Evolutionary conservation across 2,888 invertebrate genomes (phyloP).

Genomic region (Pollenia labialis): DNA sequence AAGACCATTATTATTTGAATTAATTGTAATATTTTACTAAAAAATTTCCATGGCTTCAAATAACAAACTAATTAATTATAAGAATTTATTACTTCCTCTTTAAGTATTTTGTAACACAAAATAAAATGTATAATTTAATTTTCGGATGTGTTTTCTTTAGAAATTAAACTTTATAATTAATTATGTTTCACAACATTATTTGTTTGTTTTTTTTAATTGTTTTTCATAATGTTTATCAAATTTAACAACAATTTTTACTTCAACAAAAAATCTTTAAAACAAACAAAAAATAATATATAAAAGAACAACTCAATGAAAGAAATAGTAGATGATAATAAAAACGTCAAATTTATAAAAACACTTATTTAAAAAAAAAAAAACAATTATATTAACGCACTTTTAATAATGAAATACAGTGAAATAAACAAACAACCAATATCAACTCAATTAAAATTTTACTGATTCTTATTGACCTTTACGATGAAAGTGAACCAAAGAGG

Average conservation of each 20-base stretch:
- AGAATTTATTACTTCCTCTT: constrained; percentile 38
- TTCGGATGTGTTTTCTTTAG: neutral
- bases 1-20: neutral
- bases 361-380: neutral
- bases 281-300: neutral
- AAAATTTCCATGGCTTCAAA: neutral
- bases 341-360: too few relatives aligned
- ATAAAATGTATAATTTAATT: neutral
- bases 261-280: neutral
- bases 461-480: constrained; percentile 44
- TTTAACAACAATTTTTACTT: constrained; percentile 11
- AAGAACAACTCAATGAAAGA: neutral
- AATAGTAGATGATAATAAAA: too few relatives aligned
- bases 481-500: constrained; percentile 47
- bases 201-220: neutral
- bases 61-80: constrained; percentile 8
- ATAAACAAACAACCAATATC: constrained; percentile 11
- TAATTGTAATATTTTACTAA: neutral
- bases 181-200: constrained; percentile 10
- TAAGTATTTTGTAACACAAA: neutral
- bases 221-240: neutral
- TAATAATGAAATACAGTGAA: neutral
- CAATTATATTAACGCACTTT: neutral
- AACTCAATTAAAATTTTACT: neutral
- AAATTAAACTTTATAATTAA: constrained; percentile 17